A percentile compares a stretch with the other conserved stretches of the same genome.
Evolutionary conservation across 2,113 vertebrate species (phyloP).

Genomic region (Dicaeum eximium): DNA sequence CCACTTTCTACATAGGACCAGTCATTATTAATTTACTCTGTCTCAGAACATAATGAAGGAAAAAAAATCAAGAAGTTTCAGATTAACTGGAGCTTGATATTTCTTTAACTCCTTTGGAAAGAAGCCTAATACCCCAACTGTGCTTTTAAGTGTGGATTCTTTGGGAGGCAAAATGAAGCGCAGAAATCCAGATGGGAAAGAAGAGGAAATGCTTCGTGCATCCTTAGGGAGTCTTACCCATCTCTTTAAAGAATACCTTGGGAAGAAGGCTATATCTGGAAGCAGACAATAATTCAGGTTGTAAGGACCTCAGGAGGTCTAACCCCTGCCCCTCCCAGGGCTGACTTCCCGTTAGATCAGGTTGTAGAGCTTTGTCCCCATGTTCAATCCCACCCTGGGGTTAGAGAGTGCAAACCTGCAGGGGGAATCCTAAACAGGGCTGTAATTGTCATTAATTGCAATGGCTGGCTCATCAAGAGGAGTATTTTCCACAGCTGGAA

Average conservation of each 20-base stretch:
- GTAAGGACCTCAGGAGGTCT: not conserved
- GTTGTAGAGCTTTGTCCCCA: accelerated
- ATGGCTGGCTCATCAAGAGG: not conserved
- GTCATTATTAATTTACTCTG: not conserved
- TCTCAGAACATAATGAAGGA: not conserved
- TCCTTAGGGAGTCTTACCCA: not conserved
- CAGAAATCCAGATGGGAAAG: not conserved
- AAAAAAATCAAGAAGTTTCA: not conserved
- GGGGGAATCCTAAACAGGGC: not conserved
- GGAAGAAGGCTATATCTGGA: not conserved
- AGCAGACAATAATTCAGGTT: not conserved
- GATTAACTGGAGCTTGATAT: not conserved
- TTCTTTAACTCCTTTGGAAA: conserved; percentile 4
- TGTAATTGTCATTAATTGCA: not conserved
- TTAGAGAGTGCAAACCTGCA: not conserved
- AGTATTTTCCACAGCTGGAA: not conserved
- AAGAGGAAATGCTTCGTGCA: not conserved
- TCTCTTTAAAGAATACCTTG: not conserved
- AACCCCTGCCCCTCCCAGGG: not conserved
- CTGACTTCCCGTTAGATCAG: not conserved
- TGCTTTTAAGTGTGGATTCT: not conserved
- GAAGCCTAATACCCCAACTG: not conserved
- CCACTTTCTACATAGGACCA: not conserved
- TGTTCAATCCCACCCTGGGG: not conserved
- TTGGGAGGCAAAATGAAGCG: not conserved